Conservation (phyloP, 2,113 vertebrate species). For the Pseudopipra pipra region DNA sequence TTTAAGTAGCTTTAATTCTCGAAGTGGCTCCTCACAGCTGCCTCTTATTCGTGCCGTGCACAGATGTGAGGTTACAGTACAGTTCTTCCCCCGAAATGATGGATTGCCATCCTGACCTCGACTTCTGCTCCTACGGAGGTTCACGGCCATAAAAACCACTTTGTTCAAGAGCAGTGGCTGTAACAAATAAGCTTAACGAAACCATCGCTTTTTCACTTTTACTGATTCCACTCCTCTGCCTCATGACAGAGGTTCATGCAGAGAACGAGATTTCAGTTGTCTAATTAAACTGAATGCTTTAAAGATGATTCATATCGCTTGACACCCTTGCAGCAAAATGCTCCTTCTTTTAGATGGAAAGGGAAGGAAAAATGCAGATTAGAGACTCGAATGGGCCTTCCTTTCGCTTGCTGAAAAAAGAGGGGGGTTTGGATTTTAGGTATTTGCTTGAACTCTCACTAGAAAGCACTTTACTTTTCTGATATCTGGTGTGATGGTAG, state of each 20-base stretch:
- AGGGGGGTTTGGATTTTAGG: accelerated
- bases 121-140: not conserved
- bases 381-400: not conserved
- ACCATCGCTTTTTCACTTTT: conserved; percentile 70
- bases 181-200: conserved; percentile 74
- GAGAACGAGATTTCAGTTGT: conserved; percentile 61
- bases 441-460: not conserved
- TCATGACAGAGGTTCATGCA: conserved; percentile 69
- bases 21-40: not conserved
- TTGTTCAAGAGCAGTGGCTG: conserved; percentile 75
- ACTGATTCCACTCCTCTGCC: conserved; percentile 65
- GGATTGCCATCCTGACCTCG: conserved; percentile 4
- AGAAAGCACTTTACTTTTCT: not conserved
- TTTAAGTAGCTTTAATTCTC: not conserved
- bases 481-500: not conserved
- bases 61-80: conserved; percentile 20
- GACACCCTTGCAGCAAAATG: not conserved
- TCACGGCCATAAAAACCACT: conserved; percentile 65
- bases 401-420: not conserved
- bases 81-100: conserved; percentile 23
- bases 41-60: not conserved
- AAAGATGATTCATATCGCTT: conserved; percentile 62
- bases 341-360: not conserved
- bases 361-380: not conserved
- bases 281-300: conserved; percentile 77